Evolutionary conservation across 2,888 invertebrate genomes (phyloP), one percentile per base, ranked within the genome.

Genomic region (Nebria brevicollis): DNA sequence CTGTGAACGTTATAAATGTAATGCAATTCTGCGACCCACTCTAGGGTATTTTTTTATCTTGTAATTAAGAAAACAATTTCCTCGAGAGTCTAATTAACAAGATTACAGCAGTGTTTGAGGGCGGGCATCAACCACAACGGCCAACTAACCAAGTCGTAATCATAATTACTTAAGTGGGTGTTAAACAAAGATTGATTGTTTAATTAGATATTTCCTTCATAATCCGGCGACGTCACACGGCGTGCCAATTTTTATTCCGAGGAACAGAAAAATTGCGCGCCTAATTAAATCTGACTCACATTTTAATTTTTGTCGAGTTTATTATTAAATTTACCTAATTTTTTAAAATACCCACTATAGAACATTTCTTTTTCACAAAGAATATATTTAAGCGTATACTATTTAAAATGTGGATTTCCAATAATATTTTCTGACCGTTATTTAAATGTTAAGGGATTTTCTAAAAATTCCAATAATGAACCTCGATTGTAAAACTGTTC

Each of bases 151-250:
- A 70, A 70, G 13, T 34, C 70, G 13, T 70, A 70, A 70, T 70
- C 70, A 70, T 68, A 77, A 77, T 77, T 77, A 77, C 77, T 42
- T 64, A 78, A 77, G 78, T 78, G 73, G 78, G 78, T 65, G 78
- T 78, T 73, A 65, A 54, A 73, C 73, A 72, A 78, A 78, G 72
- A 78, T 78, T 78, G 78, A 78, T 78, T 72, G 73, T 78, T 78
- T 78, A 78, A 78, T 78, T 78, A 78, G 73, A 72, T 64, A 78
- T 73, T 78, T 78, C 78, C 78, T 78, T 73, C 25, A 15, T 77
- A 66, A 20, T 68, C 54, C 70, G 66, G 66, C 77, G n/a, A n/a
- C 73, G 73, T 72, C 78, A 78, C 54, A 54, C 78, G 73, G 70
- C 43, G 43, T 10, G 43, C 10, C 7, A 76, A 77, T 8, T 43